phyloP scores from a whole-genome alignment of 2,113 vertebrate genomes.

The Halichoerus grypus region DNA sequence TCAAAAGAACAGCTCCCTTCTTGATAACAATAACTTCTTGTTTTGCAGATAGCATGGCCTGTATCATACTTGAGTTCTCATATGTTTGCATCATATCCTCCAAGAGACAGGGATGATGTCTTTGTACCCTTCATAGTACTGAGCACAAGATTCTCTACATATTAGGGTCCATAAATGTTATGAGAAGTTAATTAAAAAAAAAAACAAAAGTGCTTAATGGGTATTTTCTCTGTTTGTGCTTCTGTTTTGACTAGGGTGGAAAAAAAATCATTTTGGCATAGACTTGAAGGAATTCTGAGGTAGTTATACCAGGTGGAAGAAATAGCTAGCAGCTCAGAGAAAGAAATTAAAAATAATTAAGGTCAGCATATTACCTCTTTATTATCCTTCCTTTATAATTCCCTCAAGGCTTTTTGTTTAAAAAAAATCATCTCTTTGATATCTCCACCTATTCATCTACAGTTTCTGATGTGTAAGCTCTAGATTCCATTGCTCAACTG shows the following conservation, averaged over 20 bases:
- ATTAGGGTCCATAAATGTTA: background rate
- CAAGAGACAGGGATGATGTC: background rate
- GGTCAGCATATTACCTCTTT: background rate
- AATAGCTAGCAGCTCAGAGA: background rate
- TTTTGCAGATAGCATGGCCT: background rate
- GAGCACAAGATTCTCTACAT: background rate
- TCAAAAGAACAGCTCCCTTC: background rate
- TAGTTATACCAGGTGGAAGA: background rate
- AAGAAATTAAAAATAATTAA: conserved; percentile 18
- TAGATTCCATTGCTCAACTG: background rate
- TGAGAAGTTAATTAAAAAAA: background rate
- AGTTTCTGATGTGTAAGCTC: background rate
- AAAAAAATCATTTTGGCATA: background rate
- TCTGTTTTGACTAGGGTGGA: background rate
- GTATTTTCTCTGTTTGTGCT: background rate
- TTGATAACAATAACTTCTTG: background rate
- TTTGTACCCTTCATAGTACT: background rate
- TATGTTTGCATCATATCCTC: background rate
- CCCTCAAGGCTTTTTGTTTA: background rate
- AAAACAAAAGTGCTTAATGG: background rate
- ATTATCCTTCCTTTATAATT: background rate
- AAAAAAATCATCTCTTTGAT: background rate
- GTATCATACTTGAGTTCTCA: background rate
- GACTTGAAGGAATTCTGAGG: background rate
- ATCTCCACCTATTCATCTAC: background rate